Base-by-base conservation (phyloP, 2,888 invertebrate genomes). In the Lithophane socia region DNA sequence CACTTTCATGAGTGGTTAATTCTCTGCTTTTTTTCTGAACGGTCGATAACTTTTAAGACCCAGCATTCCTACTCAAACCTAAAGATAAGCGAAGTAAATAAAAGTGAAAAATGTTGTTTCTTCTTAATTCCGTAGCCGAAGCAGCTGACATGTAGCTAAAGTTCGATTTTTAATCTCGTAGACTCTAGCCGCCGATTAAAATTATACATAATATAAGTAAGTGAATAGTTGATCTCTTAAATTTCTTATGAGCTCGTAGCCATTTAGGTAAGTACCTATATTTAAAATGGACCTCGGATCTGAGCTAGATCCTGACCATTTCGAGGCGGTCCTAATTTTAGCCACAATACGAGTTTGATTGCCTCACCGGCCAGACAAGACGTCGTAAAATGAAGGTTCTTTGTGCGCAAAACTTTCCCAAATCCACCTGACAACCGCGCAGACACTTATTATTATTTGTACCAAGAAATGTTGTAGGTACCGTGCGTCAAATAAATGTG, bases 301-400 rank as follows among this genome's bases (percentile, higher is more conserved):
- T 60, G 18, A 37, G 24, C 49, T 73, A 80, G 65, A 69, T 52
- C 24, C 56, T 74, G 81, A 85, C 85, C 81, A 85, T 84, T 84
- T 42, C 18, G 24, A 81, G 60, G 58, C 54, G 16, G 12, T 52
- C 61, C 82, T 85, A 85, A 82, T 70, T 82, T 85, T 70, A 82
- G 75, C 66, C 66, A 85, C 65, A 74, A 75, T 74, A 63, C 24
- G 56, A 52, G 61, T 80, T 82, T 74, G 74, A 82, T 74, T 82
- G 85, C 75, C 85, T 58, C 18, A 42, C 70, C 49, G 56, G 24
- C 85, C 85, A 81, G 85, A 85, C 85, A 73, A 64, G 42, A 84
- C 13, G 49, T 85, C 85, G 74, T 81, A 69, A 82, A 74, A 63
- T 47, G 60, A 66, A 66, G 82, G 65, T 58, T 69, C 66, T 80